These are phyloP conservation scores for Calameuta idolon DNA, from an alignment of 2,888 invertebrate species.

Conservation along the genomic window DNA sequence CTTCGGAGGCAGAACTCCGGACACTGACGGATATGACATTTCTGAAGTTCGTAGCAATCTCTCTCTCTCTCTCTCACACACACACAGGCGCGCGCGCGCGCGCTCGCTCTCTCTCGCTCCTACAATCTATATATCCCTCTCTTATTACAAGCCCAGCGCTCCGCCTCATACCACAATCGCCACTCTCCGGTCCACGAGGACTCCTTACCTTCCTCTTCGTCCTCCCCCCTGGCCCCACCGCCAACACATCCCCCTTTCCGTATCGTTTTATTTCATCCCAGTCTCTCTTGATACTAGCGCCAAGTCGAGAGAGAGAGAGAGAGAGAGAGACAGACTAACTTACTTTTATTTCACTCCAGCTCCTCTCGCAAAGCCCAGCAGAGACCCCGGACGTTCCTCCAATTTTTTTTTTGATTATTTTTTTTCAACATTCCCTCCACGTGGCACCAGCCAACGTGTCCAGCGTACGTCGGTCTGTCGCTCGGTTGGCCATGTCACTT, in stretches of 20 bases:
- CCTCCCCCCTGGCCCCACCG: neutral
- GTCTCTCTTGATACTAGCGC: neutral
- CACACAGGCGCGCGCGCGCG: neutral
- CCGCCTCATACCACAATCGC: neutral
- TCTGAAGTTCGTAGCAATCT: slow-evolving; percentile 48
- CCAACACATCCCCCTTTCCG: slow-evolving; percentile 18
- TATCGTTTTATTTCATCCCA: slow-evolving; percentile 13
- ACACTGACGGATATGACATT: slow-evolving; percentile 65
- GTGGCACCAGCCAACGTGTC: neutral
- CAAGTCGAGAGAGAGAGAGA: neutral
- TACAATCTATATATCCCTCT: neutral
- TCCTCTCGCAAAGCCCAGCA: too few relatives aligned
- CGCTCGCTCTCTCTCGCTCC: neutral
- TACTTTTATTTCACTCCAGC: neutral
- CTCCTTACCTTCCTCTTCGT: neutral
- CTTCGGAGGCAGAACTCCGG: slow-evolving; percentile 35
- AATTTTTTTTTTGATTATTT: neutral
- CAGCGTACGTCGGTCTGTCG: neutral
- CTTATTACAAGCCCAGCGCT: neutral
- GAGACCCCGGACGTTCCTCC: neutral
- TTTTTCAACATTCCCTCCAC: neutral
- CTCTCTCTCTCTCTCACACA: slow-evolving; percentile 11
- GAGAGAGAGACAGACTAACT: neutral
- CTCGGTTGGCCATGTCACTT: neutral
- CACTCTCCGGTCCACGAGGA: neutral